Percentiles rank a stretch among this genome's conserved stretches.
These are phyloP conservation scores for Catharus minimus DNA, from an alignment of 2,113 vertebrate species.

Conservation along the genomic window DNA sequence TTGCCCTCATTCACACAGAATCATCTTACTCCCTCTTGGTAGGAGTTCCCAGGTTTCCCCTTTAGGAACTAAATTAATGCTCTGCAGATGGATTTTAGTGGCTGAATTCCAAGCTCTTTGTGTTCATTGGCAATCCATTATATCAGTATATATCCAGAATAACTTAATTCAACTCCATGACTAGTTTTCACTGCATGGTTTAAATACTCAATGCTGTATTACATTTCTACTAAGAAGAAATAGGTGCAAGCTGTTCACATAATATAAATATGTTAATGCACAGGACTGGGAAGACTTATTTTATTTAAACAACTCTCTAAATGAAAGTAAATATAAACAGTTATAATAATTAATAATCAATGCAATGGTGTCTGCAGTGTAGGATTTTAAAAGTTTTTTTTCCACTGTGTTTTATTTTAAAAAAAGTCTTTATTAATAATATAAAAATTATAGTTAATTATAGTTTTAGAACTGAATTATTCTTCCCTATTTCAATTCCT, in stretches of 20 bases:
- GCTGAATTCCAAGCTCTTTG: conserved; percentile 9
- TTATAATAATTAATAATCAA: background rate
- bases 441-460: background rate
- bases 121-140: background rate
- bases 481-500: background rate
- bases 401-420: background rate
- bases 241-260: background rate
- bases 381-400: background rate
- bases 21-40: background rate
- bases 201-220: background rate
- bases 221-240: background rate
- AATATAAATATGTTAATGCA: background rate
- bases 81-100: conserved; percentile 31
- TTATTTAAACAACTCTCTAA: background rate
- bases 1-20: background rate
- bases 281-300: background rate
- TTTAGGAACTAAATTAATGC: conserved; percentile 12
- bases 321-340: background rate
- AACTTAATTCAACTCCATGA: background rate
- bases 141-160: background rate
- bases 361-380: background rate
- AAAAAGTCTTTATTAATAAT: fast-evolving
- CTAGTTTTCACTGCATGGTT: background rate
- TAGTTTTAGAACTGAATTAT: background rate
- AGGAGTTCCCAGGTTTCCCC: conserved; percentile 3